phyloP scores from a whole-genome alignment of 2,888 invertebrate genomes.

The Tipula vernalis region DNA sequence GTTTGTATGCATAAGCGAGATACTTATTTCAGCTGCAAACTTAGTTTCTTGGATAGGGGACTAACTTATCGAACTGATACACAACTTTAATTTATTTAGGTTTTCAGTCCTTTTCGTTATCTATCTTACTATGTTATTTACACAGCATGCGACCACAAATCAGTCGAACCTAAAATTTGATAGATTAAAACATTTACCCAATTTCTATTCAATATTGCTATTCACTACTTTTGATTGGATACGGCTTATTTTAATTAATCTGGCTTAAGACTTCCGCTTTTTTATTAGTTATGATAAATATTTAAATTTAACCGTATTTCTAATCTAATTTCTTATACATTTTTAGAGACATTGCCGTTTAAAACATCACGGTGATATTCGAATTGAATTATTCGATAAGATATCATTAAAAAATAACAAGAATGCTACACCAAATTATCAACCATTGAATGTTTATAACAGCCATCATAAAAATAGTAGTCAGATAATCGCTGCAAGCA shows the following conservation, averaged over 20 bases:
- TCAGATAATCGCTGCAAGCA: not conserved
- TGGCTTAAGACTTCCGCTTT: not conserved
- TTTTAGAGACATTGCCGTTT: slow-evolving; percentile 64
- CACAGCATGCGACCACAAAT: no score
- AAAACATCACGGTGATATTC: slow-evolving; percentile 64
- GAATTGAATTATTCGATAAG: slow-evolving; percentile 43
- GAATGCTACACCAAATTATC: slow-evolving; percentile 8
- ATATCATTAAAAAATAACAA: slow-evolving; percentile 6
- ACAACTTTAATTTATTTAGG: no score
- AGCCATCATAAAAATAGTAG: not conserved
- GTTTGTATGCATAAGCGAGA: no score
- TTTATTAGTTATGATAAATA: not conserved
- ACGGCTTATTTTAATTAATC: not conserved
- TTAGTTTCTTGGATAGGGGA: no score
- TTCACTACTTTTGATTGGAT: not conserved
- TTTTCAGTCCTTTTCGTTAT: no score
- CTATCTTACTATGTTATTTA: no score
- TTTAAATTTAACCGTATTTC: not conserved
- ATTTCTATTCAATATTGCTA: no score
- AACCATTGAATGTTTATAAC: slow-evolving; percentile 1
- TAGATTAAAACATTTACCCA: no score
- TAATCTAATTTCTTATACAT: not conserved
- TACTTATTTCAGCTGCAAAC: no score
- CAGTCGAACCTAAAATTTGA: no score
- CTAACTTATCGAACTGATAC: no score